Conservation (phyloP, 2,113 vertebrate genomes). For the Pyrgilauda ruficollis region DNA sequence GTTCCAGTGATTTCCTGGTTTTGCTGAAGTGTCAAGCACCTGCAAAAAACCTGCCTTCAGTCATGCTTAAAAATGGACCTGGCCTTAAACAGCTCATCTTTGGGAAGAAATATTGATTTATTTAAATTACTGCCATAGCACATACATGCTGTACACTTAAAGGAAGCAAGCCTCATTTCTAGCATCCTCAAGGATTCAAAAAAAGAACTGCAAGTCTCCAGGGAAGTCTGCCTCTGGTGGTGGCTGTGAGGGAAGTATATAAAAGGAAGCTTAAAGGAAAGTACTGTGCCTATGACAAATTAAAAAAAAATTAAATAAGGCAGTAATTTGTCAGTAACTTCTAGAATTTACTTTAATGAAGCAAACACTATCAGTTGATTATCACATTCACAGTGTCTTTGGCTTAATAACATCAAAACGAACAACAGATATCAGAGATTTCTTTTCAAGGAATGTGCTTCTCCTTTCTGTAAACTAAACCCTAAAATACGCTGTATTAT, state of each 20-base stretch:
- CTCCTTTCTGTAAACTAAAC: not conserved
- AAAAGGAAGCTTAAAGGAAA: not conserved
- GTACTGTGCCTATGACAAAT: accelerated
- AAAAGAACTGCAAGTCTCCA: not conserved
- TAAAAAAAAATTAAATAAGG: not conserved
- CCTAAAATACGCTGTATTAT: not conserved
- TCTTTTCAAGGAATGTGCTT: not conserved
- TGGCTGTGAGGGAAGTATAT: not conserved
- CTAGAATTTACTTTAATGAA: not conserved
- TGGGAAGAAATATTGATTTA: not conserved
- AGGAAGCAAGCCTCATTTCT: not conserved
- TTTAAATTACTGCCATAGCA: not conserved
- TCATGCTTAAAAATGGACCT: not conserved
- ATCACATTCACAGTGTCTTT: not conserved
- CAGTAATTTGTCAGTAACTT: not conserved
- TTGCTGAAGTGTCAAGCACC: not conserved
- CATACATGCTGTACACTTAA: not conserved
- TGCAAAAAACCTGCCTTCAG: not conserved
- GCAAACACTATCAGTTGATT: not conserved
- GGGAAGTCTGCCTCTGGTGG: not conserved
- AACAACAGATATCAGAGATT: not conserved
- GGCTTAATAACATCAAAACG: not conserved
- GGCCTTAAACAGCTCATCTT: not conserved
- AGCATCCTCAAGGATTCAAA: not conserved
- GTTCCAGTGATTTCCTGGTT: not conserved